Base-by-base conservation (phyloP, 2,797 vertebrate species). In the Tolypeutes matacus region DNA sequence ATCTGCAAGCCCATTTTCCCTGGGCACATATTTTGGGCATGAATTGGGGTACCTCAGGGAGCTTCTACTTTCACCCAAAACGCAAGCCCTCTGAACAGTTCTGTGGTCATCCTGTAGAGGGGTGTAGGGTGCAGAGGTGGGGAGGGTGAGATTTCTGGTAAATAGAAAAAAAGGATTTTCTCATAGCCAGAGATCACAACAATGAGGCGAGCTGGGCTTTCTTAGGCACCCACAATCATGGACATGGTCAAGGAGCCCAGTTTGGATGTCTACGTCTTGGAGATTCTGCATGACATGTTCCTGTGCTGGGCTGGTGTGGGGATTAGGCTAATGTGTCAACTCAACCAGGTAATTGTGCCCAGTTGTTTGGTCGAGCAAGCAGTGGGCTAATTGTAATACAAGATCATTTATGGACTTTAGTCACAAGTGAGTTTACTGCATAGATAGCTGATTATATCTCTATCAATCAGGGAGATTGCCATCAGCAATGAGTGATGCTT, bases 81-180 rank as follows among this genome's bases (percentile, higher is more conserved):
- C 53, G 58, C 31, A 60, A 87, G 58, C 64, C 76, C 62, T 67
- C 10, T 13, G 4, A 62, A 53, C 29, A 84, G 83, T 62, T 78
- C 39, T 65, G n/a, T 60, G 77, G 73, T 80, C 62, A 34, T 39
- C 58, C n/a, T 67, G 72, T 80, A 58, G 86, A 84, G 8, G 56
- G 21, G 8, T 85, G 62, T 27, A 53, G 88, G 14, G 20, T 75
- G 27, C 36, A 62, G 85, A 27, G 1, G 6, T 60, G n/a, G 42
- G 73, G 49, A 84, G 49, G 23, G 53, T 39, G 46, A 93, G 82
- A 93, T 82, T 92, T 85, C 78, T 88, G 18, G 42, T 39, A 49
- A 94, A 17, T 17, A 58, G 39, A 56, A 77, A 34, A 77, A 69
- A 93, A 42, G 49, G n/a, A 53, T 85, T 87, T 95, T 94, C 82